Conservation (phyloP, 53 echinoderm and acorn worm genomes). For the Apostichopus leukothele region DNA sequence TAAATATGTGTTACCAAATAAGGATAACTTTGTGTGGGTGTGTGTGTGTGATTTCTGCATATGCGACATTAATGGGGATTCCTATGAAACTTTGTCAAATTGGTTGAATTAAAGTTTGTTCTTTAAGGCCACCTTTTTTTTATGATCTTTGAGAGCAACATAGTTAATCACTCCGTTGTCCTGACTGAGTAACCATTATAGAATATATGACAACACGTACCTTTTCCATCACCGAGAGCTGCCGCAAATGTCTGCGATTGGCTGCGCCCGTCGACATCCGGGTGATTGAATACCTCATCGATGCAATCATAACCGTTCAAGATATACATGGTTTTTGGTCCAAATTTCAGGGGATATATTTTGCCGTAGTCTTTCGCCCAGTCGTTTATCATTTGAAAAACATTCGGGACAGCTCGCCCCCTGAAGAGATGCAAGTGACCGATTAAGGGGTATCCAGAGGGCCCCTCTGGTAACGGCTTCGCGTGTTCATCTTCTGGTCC, state of each 20-base stretch:
- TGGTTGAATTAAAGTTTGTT: no score
- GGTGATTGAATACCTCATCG: conserved; percentile 18
- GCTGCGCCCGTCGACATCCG: conserved; percentile 16
- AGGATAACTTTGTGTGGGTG: no score
- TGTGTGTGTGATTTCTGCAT: no score
- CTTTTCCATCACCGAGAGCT: conserved; percentile 28
- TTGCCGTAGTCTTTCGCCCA: conserved; percentile 40
- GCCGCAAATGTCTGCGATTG: conserved; percentile 1
- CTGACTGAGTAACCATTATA: no score
- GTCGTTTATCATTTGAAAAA: neutral
- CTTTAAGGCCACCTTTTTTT: no score
- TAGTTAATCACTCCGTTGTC: no score
- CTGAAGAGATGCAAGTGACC: conserved; percentile 30
- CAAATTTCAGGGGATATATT: conserved; percentile 18
- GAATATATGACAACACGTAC: neutral
- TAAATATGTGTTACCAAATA: no score
- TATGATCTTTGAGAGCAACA: no score
- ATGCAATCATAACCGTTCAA: conserved; percentile 24
- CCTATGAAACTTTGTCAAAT: no score
- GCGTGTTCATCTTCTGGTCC: neutral
- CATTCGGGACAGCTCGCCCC: neutral
- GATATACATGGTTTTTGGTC: conserved; percentile 25
- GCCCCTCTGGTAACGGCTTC: conserved; percentile 4
- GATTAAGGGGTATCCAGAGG: conserved; percentile 6
- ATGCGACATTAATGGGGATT: no score